A percentile compares a stretch with the other conserved stretches of the same genome.
Evolutionary conservation across 1,140 invertebrate species (phyloP).

Genomic region (Drosophila obscura): DNA sequence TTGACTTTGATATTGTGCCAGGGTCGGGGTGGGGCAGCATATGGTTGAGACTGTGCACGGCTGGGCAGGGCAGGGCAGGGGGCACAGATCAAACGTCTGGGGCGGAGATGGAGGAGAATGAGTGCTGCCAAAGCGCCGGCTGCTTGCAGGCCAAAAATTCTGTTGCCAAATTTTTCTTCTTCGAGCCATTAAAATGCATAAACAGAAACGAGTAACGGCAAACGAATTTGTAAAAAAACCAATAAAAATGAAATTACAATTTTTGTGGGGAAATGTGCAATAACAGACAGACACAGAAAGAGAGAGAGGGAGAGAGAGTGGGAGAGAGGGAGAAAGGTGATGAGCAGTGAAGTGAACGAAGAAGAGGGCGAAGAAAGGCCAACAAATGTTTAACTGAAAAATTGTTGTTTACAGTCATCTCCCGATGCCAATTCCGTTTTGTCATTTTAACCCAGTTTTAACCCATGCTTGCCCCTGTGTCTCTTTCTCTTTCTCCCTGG

Average conservation of each 20-base stretch:
- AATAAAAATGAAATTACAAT: constrained; percentile 46
- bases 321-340: neutral
- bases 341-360: neutral
- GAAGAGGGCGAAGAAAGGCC: constrained; percentile 35
- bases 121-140: constrained; percentile 33
- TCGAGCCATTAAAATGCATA: constrained; percentile 62
- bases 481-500: constrained; percentile 19
- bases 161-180: constrained; percentile 60
- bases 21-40: constrained; percentile 33
- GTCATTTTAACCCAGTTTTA: constrained; percentile 77
- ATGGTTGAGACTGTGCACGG: neutral
- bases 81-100: too few species aligned
- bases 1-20: constrained; percentile 71
- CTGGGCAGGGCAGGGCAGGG: constrained; percentile 35
- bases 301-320: constrained; percentile 26
- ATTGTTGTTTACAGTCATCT: constrained; percentile 52
- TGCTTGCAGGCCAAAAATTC: constrained; percentile 37
- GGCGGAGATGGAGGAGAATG: too few species aligned
- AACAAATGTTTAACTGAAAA: constrained; percentile 39
- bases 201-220: constrained; percentile 58
- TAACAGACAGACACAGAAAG: constrained; percentile 18
- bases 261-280: constrained; percentile 54
- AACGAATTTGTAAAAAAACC: constrained; percentile 50
- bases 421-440: constrained; percentile 43
- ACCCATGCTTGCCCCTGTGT: constrained; percentile 55